Percentiles rank a stretch among this genome's conserved stretches.
Evolutionary conservation across 2,797 vertebrate genomes (phyloP).

Genomic region (Strix occidentalis): DNA sequence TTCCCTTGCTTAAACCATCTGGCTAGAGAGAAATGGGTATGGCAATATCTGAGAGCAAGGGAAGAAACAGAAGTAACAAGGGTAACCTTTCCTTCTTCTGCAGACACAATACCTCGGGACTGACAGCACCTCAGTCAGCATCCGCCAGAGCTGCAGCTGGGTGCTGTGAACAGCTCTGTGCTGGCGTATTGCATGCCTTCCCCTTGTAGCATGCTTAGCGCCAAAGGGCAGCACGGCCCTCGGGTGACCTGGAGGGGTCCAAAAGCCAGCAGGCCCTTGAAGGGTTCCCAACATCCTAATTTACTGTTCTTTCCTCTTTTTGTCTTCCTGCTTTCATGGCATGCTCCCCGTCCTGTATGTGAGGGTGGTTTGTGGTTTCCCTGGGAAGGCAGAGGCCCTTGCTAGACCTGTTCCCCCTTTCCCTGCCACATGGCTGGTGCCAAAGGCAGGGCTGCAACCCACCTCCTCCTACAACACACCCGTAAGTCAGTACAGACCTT

Average conservation of each 20-base stretch:
- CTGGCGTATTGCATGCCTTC: neutral
- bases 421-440: neutral
- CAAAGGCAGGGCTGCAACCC: neutral
- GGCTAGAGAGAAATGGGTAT: neutral
- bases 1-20: neutral
- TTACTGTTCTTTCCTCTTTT: neutral
- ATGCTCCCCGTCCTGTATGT: neutral
- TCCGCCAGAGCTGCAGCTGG: neutral
- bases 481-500: neutral
- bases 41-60: neutral
- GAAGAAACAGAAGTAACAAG: neutral
- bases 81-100: constrained; percentile 3
- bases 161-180: neutral
- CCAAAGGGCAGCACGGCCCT: neutral
- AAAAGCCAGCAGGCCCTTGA: neutral
- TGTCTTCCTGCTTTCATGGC: neutral
- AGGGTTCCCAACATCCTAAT: neutral
- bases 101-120: accelerated
- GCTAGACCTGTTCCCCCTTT: neutral
- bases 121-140: neutral
- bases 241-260: neutral
- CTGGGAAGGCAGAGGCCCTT: neutral
- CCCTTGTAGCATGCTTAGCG: neutral
- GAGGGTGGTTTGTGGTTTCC: neutral
- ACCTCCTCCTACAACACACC: neutral